Evolutionary conservation across 2,113 vertebrate species (phyloP), one percentile per base, ranked within the genome.

Genomic region (Ramphastos sulfuratus): DNA sequence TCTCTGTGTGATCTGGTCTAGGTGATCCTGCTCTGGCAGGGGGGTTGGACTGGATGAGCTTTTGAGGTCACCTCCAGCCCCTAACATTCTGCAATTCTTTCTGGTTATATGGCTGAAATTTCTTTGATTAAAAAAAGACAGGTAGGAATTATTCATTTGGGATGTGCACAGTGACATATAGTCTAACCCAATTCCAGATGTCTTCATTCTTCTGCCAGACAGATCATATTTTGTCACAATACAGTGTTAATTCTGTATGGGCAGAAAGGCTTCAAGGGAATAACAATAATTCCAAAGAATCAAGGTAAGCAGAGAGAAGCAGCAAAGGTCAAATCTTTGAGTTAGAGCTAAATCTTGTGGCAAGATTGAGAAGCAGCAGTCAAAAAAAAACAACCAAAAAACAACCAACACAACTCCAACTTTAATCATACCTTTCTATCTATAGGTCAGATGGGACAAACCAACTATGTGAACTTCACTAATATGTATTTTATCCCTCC

Each of bases 151-250:
- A 94, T 80, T 93, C 77, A 93, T 78, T 83, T 73, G 63, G 63
- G 69, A 85, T 78, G 96, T 74, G 67, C 76, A 82, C 69, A 25
- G 9, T 95, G 96, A 96, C 91, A 97, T 95, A 97, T 95, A 97
- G 97, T 97, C 96, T 97, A 97, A 96, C 91, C 82, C 97, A 94
- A 98, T 97, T 97, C 95, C 77, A 96, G 95, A 95, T 94, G 86
- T 67, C 91, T 97, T 97, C 90, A 95, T 98, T 98, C 98, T 97
- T 97, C 95, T 85, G 87, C 81, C 90, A 98, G 97, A 97, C 94
- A 97, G 97, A 98, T 96, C 98, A 97, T 97, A 98, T 97, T 97
- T 98, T 97, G 97, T 98, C 94, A 97, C 92, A 91, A 97, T 90
- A 94, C 86, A 93, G 86, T 96, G 98, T 97, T 98, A 98, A 98